A percentile compares a stretch with the other conserved stretches of the same genome.
Conservation (phyloP, 1,140 invertebrate species). For the Copidosoma floridanum region DNA sequence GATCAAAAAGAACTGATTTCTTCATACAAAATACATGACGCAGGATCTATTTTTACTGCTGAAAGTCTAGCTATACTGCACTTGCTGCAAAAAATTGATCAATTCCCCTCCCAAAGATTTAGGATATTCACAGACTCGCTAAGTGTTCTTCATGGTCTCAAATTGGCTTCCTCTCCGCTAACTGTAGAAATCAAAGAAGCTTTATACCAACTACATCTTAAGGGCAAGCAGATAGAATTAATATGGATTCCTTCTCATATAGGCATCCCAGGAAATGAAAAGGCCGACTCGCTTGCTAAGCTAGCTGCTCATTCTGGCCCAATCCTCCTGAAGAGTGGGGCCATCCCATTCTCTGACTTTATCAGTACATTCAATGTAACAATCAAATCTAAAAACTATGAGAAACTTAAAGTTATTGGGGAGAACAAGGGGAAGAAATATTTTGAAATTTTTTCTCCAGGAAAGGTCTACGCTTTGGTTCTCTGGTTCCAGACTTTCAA, state of each 20-base stretch:
- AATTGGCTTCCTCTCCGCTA: not conserved
- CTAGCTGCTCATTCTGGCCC: not conserved
- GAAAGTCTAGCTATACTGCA: not conserved
- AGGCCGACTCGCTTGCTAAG: too few species aligned
- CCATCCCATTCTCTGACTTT: not conserved
- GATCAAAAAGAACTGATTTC: not conserved
- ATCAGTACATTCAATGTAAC: not conserved
- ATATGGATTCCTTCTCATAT: not conserved
- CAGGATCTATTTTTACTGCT: not conserved
- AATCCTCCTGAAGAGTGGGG: not conserved
- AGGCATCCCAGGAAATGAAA: too few species aligned
- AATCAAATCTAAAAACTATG: not conserved
- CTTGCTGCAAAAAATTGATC: not conserved
- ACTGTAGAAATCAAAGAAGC: not conserved
- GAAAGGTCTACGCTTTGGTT: not conserved
- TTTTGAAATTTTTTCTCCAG: not conserved
- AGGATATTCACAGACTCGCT: not conserved
- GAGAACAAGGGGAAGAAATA: not conserved
- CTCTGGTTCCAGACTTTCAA: not conserved
- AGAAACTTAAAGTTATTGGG: not conserved
- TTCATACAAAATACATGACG: not conserved
- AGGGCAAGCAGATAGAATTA: not conserved
- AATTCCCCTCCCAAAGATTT: not conserved
- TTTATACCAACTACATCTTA: not conserved
- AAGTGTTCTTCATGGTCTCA: not conserved